phyloP scores from a whole-genome alignment of 2,113 vertebrate genomes.

The Excalfactoria chinensis region DNA sequence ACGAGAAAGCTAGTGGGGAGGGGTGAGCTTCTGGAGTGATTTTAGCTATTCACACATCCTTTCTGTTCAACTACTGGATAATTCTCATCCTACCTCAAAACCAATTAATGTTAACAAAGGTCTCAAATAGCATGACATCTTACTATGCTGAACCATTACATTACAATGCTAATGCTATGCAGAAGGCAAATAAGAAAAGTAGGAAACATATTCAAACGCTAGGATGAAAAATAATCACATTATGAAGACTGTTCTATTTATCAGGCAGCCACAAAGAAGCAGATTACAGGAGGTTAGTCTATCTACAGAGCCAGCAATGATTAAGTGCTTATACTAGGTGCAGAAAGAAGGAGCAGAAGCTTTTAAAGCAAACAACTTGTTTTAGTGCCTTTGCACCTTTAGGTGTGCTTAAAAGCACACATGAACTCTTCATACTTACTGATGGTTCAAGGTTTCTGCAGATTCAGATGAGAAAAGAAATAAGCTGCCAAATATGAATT shows the following conservation, averaged over 20 bases:
- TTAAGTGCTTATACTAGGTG: background rate
- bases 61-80: background rate
- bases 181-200: background rate
- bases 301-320: constrained; percentile 30
- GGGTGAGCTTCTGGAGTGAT: background rate
- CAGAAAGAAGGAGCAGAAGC: constrained; percentile 6
- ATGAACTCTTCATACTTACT: background rate
- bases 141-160: background rate
- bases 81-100: background rate
- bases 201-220: background rate
- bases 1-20: background rate
- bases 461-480: background rate
- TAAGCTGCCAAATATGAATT: background rate
- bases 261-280: background rate
- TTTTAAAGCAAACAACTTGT: background rate
- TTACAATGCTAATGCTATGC: background rate
- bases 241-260: constrained; percentile 13
- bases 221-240: constrained; percentile 18
- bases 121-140: background rate
- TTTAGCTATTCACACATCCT: background rate
- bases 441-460: background rate
- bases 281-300: constrained; percentile 18
- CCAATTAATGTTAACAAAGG: background rate
- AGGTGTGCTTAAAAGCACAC: background rate
- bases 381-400: background rate